phyloP scores from a whole-genome alignment of 2,113 vertebrate species.

The Penelope pileata region DNA sequence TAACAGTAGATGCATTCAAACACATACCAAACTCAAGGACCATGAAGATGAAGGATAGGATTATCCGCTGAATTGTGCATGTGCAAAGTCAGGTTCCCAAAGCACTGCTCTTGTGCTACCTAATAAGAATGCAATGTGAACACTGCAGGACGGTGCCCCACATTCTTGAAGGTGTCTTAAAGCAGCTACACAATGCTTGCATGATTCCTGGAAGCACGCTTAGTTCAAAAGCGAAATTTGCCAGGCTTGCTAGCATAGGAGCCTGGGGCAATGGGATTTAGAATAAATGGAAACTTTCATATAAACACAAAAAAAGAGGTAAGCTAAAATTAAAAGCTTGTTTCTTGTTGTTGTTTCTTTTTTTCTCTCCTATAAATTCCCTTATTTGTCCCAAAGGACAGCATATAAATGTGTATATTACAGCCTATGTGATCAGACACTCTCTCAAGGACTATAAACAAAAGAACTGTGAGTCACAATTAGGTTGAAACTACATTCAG shows the following conservation, averaged over 20 bases:
- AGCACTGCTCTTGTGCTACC: neutral
- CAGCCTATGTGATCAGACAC: neutral
- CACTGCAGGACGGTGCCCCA: fast-evolving
- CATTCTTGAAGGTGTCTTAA: fast-evolving
- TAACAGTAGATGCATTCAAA: neutral
- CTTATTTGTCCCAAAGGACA: neutral
- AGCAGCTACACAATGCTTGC: neutral
- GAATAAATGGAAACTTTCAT: neutral
- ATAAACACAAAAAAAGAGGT: neutral
- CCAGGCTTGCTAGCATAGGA: neutral
- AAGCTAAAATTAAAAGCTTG: neutral
- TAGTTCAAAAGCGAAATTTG: neutral
- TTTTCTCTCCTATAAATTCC: neutral
- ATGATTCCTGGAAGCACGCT: neutral
- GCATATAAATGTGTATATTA: neutral
- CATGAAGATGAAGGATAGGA: neutral
- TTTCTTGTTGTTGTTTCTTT: neutral
- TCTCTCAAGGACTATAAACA: constrained; percentile 37
- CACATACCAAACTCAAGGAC: neutral
- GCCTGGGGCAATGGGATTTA: neutral
- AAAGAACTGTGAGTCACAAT: constrained; percentile 17
- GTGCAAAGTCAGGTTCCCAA: neutral
- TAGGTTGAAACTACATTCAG: neutral
- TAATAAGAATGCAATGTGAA: fast-evolving
- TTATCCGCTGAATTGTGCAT: neutral